Base-by-base conservation (phyloP, 2,113 vertebrate species). In the Varanus komodoensis region DNA sequence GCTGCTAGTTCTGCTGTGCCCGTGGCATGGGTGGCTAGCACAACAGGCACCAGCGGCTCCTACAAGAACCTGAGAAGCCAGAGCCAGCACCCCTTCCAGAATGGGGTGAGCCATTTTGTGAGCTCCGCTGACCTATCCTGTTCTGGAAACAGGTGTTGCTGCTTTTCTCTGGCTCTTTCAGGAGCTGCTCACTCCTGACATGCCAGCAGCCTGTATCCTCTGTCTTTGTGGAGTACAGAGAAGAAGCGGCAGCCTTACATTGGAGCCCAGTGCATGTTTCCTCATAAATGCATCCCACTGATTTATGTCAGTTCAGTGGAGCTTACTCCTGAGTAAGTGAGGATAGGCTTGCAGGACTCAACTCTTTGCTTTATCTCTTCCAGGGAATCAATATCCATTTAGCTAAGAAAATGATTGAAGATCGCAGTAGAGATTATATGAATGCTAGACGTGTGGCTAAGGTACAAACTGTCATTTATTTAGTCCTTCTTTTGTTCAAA, bases 391-490 rank as follows among this genome's bases (percentile, higher is more conserved):
- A 99, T 95, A 97, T 99, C 93, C 99, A 99, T 94, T 97, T 99
- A 97, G 99, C 99, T 89, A 99, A 99, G 97, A 99, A 99, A 97
- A 99, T 99, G 99, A 99, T 99, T 85, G 99, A 99, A 95, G 99
- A 99, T 96, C 98, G 99, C 84, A 99, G 99, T 96, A 98, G 99
- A 97, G 99, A 99, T 96, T 99, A 99, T 94, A 99, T 99, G 99
- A 99, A 99, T 25, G 99, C 99, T 85, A 97, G 99, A 90, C 99
- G 99, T 89, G 99, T 99, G 69, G 99, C 99, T 89, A 99, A 99
- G 98, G 99, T 99, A 97, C 82, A 88, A 19, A 61, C 77, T 89
- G 80, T 85, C 32, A 8, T 48, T 89, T 23, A 17, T 91, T 92
- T 77, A 0, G 38, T 86, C 8, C 88, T 80, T 85, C 15, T 67